Percentiles rank a stretch among this genome's conserved stretches.
Evolutionary conservation across 2,797 vertebrate genomes (phyloP).

Genomic region (Eupleurogrammus muticus): DNA sequence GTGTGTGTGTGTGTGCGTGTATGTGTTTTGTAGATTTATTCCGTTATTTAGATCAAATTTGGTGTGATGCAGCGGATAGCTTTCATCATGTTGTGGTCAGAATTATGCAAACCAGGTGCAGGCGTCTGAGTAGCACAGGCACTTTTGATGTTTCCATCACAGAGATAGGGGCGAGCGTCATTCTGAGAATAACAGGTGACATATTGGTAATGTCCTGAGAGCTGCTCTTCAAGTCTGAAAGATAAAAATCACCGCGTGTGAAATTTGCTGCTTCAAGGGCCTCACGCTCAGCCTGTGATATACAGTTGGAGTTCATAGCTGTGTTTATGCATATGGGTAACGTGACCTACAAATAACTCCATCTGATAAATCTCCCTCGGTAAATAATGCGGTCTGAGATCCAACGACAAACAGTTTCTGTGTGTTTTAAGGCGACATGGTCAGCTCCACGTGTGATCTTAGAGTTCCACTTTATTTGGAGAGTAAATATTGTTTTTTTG

Average conservation of each 20-base stretch:
- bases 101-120: background rate
- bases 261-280: background rate
- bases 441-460: background rate
- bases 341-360: background rate
- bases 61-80: background rate
- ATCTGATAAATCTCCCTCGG: too few relatives aligned
- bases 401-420: background rate
- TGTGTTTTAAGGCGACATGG: background rate
- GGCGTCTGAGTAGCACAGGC: background rate
- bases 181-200: background rate
- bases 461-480: background rate
- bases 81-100: background rate
- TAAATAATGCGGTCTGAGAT: background rate
- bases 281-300: background rate
- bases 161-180: background rate
- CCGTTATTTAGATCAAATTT: too few relatives aligned
- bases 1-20: too few relatives aligned
- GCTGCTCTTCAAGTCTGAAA: background rate
- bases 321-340: background rate
- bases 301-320: background rate
- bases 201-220: background rate
- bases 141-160: background rate
- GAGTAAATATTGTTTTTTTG: background rate
- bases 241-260: background rate
- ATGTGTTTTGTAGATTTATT: too few relatives aligned